Percentiles rank a stretch among this genome's conserved stretches.
phyloP scores from a whole-genome alignment of 2,888 invertebrate genomes.

The Adelognathus sp. region DNA sequence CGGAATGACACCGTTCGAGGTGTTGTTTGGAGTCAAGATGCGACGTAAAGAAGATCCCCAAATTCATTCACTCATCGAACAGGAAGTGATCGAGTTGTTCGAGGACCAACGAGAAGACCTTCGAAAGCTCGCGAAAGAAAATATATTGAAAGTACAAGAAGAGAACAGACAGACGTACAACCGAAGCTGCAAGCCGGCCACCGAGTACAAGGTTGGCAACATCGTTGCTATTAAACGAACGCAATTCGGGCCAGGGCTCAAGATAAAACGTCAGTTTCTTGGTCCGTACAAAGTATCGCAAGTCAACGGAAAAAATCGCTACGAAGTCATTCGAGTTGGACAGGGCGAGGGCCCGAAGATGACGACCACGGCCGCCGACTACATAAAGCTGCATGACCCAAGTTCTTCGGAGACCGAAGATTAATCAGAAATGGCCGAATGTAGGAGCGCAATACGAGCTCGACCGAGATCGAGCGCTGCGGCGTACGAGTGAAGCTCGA shows the following conservation, averaged over 20 bases:
- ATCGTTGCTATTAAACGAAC: conserved; percentile 59
- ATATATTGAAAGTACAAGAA: conserved; percentile 61
- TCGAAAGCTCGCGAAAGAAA: conserved; percentile 46
- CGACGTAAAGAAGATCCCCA: conserved; percentile 27
- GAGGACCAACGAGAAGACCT: conserved; percentile 49
- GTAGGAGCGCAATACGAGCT: neutral
- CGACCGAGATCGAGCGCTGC: too few relatives aligned
- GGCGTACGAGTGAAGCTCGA: too few relatives aligned
- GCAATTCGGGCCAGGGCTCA: conserved; percentile 60
- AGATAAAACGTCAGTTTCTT: conserved; percentile 59
- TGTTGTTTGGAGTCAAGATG: conserved; percentile 26
- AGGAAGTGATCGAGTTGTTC: conserved; percentile 52
- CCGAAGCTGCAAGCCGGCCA: conserved; percentile 60
- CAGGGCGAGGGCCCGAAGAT: conserved; percentile 57
- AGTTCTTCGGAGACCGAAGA: conserved; percentile 33
- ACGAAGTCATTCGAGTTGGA: conserved; percentile 50
- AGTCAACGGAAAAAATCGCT: conserved; percentile 57
- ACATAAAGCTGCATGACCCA: conserved; percentile 48
- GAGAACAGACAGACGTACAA: conserved; percentile 63
- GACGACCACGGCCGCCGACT: conserved; percentile 56
- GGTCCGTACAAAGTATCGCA: conserved; percentile 59
- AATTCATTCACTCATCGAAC: conserved; percentile 45
- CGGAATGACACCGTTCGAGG: conserved; percentile 31
- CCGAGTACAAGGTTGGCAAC: conserved; percentile 57
- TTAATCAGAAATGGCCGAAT: conserved; percentile 27